phyloP scores from a whole-genome alignment of 2,797 vertebrate genomes.

The Parauchenoglanis ngamensis region DNA sequence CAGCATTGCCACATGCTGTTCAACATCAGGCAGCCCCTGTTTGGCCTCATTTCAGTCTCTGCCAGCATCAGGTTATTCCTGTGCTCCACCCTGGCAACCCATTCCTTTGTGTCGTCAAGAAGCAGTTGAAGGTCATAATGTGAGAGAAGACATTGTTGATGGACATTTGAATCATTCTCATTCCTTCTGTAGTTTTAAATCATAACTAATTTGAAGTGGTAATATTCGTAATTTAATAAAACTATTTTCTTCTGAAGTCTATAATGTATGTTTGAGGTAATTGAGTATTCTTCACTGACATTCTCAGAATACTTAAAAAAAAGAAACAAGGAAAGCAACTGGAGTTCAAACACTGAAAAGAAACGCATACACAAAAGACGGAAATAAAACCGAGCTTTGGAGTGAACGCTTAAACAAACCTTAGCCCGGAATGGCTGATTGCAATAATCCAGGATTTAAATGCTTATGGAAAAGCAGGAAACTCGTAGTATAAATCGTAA shows the following conservation, averaged over 20 bases:
- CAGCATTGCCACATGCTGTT: conserved; percentile 82
- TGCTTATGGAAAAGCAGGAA: too few species aligned
- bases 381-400: too few species aligned
- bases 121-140: conserved; percentile 83
- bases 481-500: too few species aligned
- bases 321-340: background rate
- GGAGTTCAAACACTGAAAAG: too few species aligned
- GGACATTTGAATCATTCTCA: background rate
- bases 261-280: background rate
- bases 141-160: background rate
- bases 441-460: too few species aligned
- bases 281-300: background rate
- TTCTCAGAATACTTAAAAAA: background rate
- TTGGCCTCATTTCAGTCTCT: conserved; percentile 85
- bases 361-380: too few species aligned
- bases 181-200: background rate
- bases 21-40: conserved; percentile 84
- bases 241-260: background rate
- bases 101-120: conserved; percentile 88
- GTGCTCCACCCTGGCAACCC: conserved; percentile 83
- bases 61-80: conserved; percentile 72
- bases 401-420: too few species aligned
- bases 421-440: too few species aligned
- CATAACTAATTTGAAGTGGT: background rate
- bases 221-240: background rate